phyloP scores from a whole-genome alignment of 2,797 vertebrate species.

The Lerista edwardsae region DNA sequence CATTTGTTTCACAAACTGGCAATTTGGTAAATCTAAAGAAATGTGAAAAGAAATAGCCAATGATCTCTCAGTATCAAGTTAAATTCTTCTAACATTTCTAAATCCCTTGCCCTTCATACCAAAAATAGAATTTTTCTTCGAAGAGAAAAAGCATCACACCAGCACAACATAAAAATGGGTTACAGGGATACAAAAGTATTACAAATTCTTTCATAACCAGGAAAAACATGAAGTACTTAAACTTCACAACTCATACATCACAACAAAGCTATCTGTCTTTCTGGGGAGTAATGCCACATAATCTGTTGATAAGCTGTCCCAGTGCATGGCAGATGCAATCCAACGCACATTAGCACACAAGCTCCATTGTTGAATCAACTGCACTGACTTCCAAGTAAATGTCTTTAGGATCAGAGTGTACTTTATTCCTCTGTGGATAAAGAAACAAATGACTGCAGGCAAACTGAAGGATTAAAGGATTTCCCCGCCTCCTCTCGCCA shows the following conservation, averaged over 20 bases:
- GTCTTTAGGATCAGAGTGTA: slow-evolving; percentile 19
- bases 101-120: slow-evolving; percentile 66
- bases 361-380: background rate
- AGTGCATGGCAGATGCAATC: slow-evolving; percentile 47
- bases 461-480: slow-evolving; percentile 14
- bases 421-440: slow-evolving; percentile 56
- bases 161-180: slow-evolving; percentile 63
- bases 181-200: slow-evolving; percentile 62
- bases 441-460: background rate
- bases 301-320: slow-evolving; percentile 59
- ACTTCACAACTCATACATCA: slow-evolving; percentile 64
- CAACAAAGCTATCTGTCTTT: slow-evolving; percentile 65
- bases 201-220: slow-evolving; percentile 41
- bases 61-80: slow-evolving; percentile 48
- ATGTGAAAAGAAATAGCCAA: slow-evolving; percentile 52
- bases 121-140: slow-evolving; percentile 57
- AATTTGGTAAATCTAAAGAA: slow-evolving; percentile 65
- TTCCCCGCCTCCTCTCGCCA: slow-evolving; percentile 6
- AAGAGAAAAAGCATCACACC: slow-evolving; percentile 57
- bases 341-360: background rate
- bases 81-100: slow-evolving; percentile 61
- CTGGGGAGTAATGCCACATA: slow-evolving; percentile 57
- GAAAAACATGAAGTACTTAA: slow-evolving; percentile 61
- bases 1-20: slow-evolving; percentile 57
- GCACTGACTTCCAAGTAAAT: slow-evolving; percentile 7